Evolutionary conservation across 2,797 vertebrate species (phyloP), one percentile per base, ranked within the genome.

Genomic region (Falco rusticolus): DNA sequence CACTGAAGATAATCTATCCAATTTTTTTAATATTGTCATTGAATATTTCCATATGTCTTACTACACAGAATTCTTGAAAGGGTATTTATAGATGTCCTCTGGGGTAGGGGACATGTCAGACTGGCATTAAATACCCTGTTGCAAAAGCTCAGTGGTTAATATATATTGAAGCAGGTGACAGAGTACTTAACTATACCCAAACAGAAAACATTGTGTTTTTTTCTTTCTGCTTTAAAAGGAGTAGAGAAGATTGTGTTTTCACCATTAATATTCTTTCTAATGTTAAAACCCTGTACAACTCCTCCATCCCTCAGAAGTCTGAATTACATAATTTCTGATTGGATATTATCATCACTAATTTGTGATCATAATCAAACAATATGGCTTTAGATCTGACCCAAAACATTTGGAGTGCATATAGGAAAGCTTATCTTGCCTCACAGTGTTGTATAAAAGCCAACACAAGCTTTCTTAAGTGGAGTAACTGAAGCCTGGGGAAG

Each of bases 321-420:
- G 59, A 88, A 78, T 51, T 75, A 45, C 31, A 0, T 91, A 3
- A 91, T 65, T 84, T 34, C 82, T 90, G 71, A 76, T 65, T 78
- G 69, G 65, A 59, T 48, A 91, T 83, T 91, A 92, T 92, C 81
- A 89, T 91, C 82, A 75, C 60, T 84, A 84, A 90, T 94, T 93
- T 91, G 76, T 92, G 69, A 88, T 89, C 89, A 34, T 69, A 94
- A 91, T 64, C 95, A 81, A 96, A 81, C 84, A 72, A 14, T 45
- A 33, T 88, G 61, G 61, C 80, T 84, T 88, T 71, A 51, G 53
- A 82, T 74, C 60, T 93, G 81, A 89, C 69, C 78, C 70, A 78
- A 88, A 92, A 88, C 75, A 94, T 94, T 96, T 96, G 95, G 76
- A 84, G 54, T 39, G 84, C 85, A 81, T 86, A 88, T 95, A 82